Evolutionary conservation across 2,113 vertebrate species (phyloP).

Genomic region (Sialia sialis): DNA sequence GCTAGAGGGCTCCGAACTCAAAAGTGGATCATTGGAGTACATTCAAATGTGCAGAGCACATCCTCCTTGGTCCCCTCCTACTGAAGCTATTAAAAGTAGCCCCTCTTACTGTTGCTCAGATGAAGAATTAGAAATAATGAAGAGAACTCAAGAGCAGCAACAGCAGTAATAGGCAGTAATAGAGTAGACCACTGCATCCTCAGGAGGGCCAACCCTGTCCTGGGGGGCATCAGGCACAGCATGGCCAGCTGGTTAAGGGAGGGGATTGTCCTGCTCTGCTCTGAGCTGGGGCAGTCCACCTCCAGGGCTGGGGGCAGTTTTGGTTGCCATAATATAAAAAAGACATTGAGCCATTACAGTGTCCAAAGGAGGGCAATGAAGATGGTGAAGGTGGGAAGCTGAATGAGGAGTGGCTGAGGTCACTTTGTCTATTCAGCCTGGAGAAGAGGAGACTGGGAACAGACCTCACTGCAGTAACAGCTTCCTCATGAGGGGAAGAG

Average conservation of each 20-base stretch:
- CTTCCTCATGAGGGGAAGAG: rapidly evolving
- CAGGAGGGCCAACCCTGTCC: rapidly evolving
- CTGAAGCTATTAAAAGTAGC: neutral
- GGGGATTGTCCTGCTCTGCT: neutral
- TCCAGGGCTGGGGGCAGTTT: rapidly evolving
- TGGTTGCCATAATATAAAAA: neutral
- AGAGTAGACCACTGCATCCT: neutral
- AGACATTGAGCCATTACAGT: rapidly evolving
- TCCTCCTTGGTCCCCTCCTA: neutral
- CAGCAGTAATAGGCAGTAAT: neutral
- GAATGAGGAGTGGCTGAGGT: rapidly evolving
- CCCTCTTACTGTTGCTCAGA: neutral
- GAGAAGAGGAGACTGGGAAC: neutral
- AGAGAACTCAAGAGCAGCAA: neutral
- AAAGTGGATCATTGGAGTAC: neutral
- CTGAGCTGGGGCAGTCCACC: rapidly evolving
- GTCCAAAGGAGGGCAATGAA: neutral
- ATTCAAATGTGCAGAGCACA: neutral
- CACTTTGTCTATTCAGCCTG: neutral
- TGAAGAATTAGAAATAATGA: neutral
- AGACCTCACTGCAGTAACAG: rapidly evolving
- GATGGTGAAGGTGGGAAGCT: rapidly evolving
- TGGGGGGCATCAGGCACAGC: neutral
- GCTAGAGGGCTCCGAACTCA: neutral
- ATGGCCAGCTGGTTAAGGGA: rapidly evolving